Base-by-base conservation (phyloP, 2,113 vertebrate genomes). In the Psammodynastes pulverulentus region DNA sequence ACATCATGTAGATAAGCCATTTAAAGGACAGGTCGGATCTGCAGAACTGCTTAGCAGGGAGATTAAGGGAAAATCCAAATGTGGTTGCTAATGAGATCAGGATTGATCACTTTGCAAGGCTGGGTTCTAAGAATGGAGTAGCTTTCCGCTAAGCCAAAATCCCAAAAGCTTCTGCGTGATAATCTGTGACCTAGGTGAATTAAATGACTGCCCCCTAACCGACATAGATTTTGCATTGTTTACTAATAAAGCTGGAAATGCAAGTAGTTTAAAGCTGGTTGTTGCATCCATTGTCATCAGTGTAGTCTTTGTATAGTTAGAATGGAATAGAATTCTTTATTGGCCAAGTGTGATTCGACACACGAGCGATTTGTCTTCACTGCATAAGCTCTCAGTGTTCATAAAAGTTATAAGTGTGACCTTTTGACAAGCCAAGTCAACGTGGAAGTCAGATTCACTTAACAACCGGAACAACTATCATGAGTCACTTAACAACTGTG, bases 1-100 rank as follows among this genome's bases (percentile, higher is more conserved):
- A 67, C 92, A 3, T 90, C 89, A 23, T 0, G 45, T 51, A 84
- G 89, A 92, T 86, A 93, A 90, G 72, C 91, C 90, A 13, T 49
- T 26, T 4, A 51, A 88, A 46, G 88, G 46, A 62, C 24, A 84
- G 67, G 43, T 51, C 7, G 43, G 39, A 29, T 29, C 88, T 29
- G n/a, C 0, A 0, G 46, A 1, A 5, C 7, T 2, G 0, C 23
- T 91, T 92, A 13, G 48, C 51, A 48, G 67, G 54, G 5, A 62
- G 79, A 89, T 29, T 19, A 91, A 72, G 48, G 51, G 54, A 24
- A 6, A 51, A n/a, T 5, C 1, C 10, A 72, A 12, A 21, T 15
- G 79, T 84, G 54, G 8, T 26, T 45, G 88, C 53, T 86, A 85
- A 90, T 0, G 10, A 88, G 9, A 15, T 89, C 29, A 56, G 5